Percentiles rank a stretch among this genome's conserved stretches.
Evolutionary conservation across 1,140 invertebrate genomes (phyloP).

Genomic region (Drosophila repleta): DNA sequence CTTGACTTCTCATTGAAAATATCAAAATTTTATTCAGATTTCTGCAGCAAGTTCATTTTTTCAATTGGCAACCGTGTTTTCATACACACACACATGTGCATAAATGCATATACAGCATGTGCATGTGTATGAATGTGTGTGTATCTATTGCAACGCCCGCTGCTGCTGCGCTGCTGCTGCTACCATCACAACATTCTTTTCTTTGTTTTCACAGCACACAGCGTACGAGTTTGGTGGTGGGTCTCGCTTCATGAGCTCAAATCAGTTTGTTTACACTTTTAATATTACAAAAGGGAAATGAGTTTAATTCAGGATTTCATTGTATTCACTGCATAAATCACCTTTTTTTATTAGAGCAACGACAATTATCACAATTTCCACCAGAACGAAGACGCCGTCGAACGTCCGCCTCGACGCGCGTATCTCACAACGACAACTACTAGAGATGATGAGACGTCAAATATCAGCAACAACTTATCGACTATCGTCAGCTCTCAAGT

Average conservation of each 20-base stretch:
- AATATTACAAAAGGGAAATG: not conserved
- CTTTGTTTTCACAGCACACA: constrained; percentile 43
- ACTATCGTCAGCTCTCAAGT: not conserved
- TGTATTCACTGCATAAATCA: constrained; percentile 28
- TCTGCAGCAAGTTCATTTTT: not conserved
- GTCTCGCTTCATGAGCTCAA: constrained; percentile 1
- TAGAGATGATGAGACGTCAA: not conserved
- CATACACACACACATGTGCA: constrained; percentile 9
- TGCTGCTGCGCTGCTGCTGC: constrained; percentile 29
- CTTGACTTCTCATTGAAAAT: not conserved
- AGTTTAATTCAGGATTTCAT: constrained; percentile 40
- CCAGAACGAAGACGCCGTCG: constrained; percentile 16
- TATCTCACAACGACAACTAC: constrained; percentile 29
- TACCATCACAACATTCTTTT: constrained; percentile 52
- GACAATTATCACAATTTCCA: constrained; percentile 25
- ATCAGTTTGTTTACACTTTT: constrained; percentile 14
- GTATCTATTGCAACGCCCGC: constrained; percentile 47
- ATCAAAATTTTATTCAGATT: not conserved
- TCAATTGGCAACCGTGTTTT: constrained; percentile 13
- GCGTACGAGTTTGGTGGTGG: constrained; percentile 24
- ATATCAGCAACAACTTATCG: not conserved
- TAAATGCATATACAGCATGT: constrained; percentile 12
- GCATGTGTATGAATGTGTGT: constrained; percentile 25
- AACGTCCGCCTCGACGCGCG: constrained; percentile 32
- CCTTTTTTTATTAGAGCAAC: constrained; percentile 32